Evolutionary conservation across 2,888 invertebrate species (phyloP).

Genomic region (Oscheius onirici): DNA sequence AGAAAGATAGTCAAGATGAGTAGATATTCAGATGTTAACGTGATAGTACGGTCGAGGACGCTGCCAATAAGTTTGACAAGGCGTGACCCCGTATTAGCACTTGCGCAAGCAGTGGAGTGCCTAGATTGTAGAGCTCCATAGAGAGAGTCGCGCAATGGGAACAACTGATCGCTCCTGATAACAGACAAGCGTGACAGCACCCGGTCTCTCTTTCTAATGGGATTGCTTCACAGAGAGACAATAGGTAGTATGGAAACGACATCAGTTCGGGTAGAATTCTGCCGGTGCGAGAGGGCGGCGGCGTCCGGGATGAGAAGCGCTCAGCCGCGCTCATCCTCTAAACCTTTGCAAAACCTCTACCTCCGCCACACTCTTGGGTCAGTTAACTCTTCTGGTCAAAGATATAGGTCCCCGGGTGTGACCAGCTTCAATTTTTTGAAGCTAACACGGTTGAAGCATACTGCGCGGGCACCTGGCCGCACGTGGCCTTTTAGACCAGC

Average conservation of each 20-base stretch:
- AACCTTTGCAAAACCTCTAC: slow-evolving; percentile 33
- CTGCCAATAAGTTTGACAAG: slow-evolving; percentile 6
- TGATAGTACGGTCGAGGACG: background rate
- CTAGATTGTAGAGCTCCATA: slow-evolving; percentile 4
- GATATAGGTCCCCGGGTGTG: background rate
- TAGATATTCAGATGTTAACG: too few relatives aligned
- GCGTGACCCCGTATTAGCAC: slow-evolving; percentile 17
- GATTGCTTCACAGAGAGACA: slow-evolving; percentile 10
- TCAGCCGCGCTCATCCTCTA: slow-evolving; percentile 34
- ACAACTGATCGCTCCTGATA: slow-evolving; percentile 25
- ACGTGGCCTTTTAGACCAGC: slow-evolving; percentile 31
- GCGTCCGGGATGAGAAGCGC: slow-evolving; percentile 33
- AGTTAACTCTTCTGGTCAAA: background rate
- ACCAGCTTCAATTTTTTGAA: too few relatives aligned
- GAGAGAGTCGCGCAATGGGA: slow-evolving; percentile 29
- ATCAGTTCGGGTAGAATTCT: slow-evolving; percentile 3
- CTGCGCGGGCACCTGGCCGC: slow-evolving; percentile 27
- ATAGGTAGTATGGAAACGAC: background rate
- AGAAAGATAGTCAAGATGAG: too few relatives aligned
- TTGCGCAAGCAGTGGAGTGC: slow-evolving; percentile 23
- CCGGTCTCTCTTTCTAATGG: slow-evolving; percentile 2
- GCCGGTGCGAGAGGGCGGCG: slow-evolving; percentile 30
- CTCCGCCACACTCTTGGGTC: slow-evolving; percentile 31
- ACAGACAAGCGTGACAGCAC: slow-evolving; percentile 3
- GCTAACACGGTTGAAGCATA: slow-evolving; percentile 21